Conservation (phyloP, 2,888 invertebrate species). For the Diabrotica balteata region DNA sequence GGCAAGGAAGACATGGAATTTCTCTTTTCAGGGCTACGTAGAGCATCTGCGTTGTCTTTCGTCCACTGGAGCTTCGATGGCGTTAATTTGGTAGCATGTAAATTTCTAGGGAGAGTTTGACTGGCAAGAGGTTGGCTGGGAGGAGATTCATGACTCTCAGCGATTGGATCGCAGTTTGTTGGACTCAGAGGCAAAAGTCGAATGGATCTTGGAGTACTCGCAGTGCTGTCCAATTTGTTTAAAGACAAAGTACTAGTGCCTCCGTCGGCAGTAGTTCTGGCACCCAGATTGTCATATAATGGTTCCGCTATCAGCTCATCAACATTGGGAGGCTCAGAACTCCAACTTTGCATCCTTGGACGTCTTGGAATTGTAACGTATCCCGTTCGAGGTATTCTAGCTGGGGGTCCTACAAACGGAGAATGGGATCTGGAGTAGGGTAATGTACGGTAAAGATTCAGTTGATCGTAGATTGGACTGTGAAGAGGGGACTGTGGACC, state of each 20-base stretch:
- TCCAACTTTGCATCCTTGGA: constrained; percentile 84
- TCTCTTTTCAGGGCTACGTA: constrained; percentile 61
- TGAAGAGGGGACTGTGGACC: constrained; percentile 64
- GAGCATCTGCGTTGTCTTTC: constrained; percentile 59
- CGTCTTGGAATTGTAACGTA: constrained; percentile 87
- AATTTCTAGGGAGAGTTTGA: constrained; percentile 57
- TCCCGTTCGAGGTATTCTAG: constrained; percentile 66
- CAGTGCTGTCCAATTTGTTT: constrained; percentile 72
- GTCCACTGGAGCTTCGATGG: constrained; percentile 57
- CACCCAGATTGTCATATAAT: constrained; percentile 85
- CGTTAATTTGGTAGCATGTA: constrained; percentile 43
- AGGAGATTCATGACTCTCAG: constrained; percentile 63
- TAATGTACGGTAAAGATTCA: constrained; percentile 76
- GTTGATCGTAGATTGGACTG: constrained; percentile 73
- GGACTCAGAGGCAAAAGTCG: constrained; percentile 53
- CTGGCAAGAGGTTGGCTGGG: constrained; percentile 53
- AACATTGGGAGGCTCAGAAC: constrained; percentile 61
- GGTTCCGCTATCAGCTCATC: constrained; percentile 67
- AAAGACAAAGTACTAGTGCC: constrained; percentile 71
- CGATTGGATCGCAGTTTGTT: constrained; percentile 63
- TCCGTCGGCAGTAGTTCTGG: constrained; percentile 86
- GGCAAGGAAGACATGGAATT: constrained; percentile 50
- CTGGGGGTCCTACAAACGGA: constrained; percentile 70
- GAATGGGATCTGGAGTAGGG: constrained; percentile 80
- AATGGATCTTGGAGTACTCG: constrained; percentile 60